Evolutionary conservation across 2,888 invertebrate genomes (phyloP).

Genomic region (Acronicta alni): DNA sequence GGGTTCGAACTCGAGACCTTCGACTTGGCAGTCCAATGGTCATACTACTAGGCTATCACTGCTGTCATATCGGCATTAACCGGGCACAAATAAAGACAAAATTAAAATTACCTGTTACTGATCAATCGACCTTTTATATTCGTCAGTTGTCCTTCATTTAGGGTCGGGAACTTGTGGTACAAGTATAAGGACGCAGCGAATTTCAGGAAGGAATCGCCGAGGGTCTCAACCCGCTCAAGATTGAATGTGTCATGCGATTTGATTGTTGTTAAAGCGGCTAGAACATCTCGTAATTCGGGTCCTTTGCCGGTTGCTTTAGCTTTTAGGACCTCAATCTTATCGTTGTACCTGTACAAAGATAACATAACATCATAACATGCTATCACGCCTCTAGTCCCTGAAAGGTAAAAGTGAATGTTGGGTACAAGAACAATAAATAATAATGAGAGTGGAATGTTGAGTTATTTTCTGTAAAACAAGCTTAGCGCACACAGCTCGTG

Average conservation of each 20-base stretch:
- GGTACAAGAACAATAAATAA: too few species aligned
- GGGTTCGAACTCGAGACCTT: too few species aligned
- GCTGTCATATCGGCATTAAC: too few species aligned
- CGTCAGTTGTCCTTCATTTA: constrained; percentile 94
- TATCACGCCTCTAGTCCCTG: too few species aligned
- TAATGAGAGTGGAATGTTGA: too few species aligned
- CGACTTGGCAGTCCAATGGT: too few species aligned
- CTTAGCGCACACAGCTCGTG: too few species aligned
- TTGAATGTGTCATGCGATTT: constrained; percentile 93
- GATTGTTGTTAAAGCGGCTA: constrained; percentile 92
- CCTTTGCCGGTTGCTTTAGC: constrained; percentile 66
- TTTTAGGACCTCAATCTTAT: constrained; percentile 68
- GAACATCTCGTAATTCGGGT: constrained; percentile 83
- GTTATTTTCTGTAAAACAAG: too few species aligned
- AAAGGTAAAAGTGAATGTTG: too few species aligned
- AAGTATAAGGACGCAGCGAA: constrained; percentile 93
- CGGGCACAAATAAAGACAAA: too few species aligned
- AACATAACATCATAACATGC: too few species aligned
- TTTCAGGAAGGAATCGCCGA: constrained; percentile 97
- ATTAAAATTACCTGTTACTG: constrained; percentile 92
- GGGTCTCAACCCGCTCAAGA: constrained; percentile 95
- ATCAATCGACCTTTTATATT: constrained; percentile 92
- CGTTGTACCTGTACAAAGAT: constrained; percentile 68
- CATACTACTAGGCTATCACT: too few species aligned
- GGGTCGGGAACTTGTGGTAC: constrained; percentile 91